Conservation (phyloP, 2,888 invertebrate genomes). For the Protodeltote pygarga region DNA sequence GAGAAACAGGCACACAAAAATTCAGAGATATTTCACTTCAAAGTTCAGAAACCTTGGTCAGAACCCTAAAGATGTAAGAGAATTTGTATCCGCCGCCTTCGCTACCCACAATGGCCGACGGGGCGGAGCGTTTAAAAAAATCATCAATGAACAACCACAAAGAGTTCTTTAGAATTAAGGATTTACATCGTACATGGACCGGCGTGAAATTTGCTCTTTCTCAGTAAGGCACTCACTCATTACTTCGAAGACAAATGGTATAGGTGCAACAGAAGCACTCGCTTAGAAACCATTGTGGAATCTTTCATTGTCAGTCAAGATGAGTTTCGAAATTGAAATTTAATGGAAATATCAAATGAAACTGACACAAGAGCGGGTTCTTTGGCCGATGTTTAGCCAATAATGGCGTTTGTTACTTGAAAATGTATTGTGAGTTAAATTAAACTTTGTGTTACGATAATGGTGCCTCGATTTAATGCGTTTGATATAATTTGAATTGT, state of each 20-base stretch:
- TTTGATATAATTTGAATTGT: slow-evolving; percentile 42
- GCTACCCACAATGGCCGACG: slow-evolving; percentile 63
- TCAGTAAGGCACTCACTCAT: slow-evolving; percentile 55
- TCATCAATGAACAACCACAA: slow-evolving; percentile 72
- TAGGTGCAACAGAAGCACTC: slow-evolving; percentile 48
- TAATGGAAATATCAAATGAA: slow-evolving; percentile 75
- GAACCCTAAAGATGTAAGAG: slow-evolving; percentile 40
- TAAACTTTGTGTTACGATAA: slow-evolving; percentile 58
- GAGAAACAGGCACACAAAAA: too few species aligned
- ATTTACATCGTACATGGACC: slow-evolving; percentile 56
- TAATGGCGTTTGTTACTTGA: slow-evolving; percentile 64
- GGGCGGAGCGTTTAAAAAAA: slow-evolving; percentile 70
- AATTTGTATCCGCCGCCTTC: slow-evolving; percentile 53
- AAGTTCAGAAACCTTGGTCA: neutral
- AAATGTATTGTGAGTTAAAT: slow-evolving; percentile 59
- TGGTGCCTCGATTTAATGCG: slow-evolving; percentile 46
- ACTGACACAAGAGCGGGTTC: slow-evolving; percentile 55
- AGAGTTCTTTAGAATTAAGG: slow-evolving; percentile 64
- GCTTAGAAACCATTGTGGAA: slow-evolving; percentile 50
- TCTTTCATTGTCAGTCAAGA: slow-evolving; percentile 42
- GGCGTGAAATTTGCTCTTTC: slow-evolving; percentile 71
- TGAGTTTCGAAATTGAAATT: slow-evolving; percentile 79
- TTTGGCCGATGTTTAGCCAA: slow-evolving; percentile 61
- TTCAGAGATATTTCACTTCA: too few species aligned
- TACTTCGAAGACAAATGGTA: slow-evolving; percentile 51